These are phyloP conservation scores for Leptoclinus maculatus DNA, from an alignment of 2,797 vertebrate species.

Conservation along the genomic window DNA sequence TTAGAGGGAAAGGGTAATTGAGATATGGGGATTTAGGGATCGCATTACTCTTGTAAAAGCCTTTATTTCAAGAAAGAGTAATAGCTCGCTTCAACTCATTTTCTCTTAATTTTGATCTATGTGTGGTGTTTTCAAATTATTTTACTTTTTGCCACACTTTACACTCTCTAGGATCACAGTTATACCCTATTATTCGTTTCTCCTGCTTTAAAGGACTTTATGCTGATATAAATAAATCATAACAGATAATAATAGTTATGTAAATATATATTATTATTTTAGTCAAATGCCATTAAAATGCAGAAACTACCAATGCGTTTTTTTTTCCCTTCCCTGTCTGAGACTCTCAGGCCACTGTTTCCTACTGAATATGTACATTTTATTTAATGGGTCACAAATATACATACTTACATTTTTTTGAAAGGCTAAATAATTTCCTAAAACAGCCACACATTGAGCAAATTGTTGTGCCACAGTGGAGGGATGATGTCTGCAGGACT, in stretches of 20 bases:
- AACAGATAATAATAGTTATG: background rate
- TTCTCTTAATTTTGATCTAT: conserved; percentile 44
- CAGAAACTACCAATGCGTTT: background rate
- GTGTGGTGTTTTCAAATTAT: conserved; percentile 8
- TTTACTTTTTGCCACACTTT: background rate
- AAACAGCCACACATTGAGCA: background rate
- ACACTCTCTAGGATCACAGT: background rate
- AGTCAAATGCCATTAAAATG: background rate
- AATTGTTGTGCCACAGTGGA: background rate
- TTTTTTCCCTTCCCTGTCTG: background rate
- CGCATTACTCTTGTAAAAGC: conserved; percentile 67
- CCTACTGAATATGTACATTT: background rate
- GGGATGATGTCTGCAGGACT: background rate
- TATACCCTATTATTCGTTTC: background rate
- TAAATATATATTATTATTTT: background rate
- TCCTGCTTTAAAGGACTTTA: background rate
- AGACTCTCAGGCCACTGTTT: background rate
- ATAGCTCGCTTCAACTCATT: conserved; percentile 37
- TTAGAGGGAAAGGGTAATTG: conserved; percentile 71
- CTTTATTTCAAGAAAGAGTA: conserved; percentile 59
- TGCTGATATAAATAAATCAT: background rate
- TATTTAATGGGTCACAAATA: background rate
- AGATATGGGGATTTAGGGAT: conserved; percentile 69
- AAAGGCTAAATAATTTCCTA: background rate
- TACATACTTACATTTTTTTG: background rate